These are phyloP conservation scores for Murina feae DNA, from an alignment of 2,113 vertebrate genomes.

Conservation along the genomic window DNA sequence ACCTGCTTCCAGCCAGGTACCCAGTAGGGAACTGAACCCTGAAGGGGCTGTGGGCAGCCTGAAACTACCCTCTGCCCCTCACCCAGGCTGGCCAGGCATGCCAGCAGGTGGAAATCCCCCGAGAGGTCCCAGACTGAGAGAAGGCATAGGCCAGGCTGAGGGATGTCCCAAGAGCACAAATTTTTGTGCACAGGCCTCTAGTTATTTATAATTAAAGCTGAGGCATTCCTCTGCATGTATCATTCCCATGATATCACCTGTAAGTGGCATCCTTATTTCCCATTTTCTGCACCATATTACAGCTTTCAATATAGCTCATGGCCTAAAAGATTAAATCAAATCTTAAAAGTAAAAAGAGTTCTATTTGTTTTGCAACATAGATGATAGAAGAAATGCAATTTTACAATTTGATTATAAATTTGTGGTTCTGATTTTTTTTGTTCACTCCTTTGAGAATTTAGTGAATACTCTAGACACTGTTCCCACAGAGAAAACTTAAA, in stretches of 20 bases:
- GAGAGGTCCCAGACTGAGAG: no score
- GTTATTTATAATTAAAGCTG: not conserved
- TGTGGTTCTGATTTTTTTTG: not conserved
- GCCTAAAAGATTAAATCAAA: not conserved
- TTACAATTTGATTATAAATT: not conserved
- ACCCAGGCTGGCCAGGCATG: no score
- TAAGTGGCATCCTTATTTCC: not conserved
- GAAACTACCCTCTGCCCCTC: no score
- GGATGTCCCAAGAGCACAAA: no score
- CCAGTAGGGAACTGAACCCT: no score
- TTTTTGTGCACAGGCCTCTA: no score
- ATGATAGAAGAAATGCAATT: not conserved
- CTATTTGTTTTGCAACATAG: not conserved
- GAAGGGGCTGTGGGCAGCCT: no score
- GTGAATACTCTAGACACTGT: not conserved
- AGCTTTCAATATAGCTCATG: not conserved
- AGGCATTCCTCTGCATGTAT: not conserved
- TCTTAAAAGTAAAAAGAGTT: not conserved
- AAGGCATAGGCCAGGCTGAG: no score
- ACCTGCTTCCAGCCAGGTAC: no score
- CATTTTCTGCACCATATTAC: not conserved
- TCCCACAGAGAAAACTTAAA: not conserved
- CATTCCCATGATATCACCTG: not conserved
- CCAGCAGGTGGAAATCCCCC: no score
- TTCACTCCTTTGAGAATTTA: not conserved